Conservation (phyloP, 2,113 vertebrate species). For the Hirundichthys speculiger region DNA sequence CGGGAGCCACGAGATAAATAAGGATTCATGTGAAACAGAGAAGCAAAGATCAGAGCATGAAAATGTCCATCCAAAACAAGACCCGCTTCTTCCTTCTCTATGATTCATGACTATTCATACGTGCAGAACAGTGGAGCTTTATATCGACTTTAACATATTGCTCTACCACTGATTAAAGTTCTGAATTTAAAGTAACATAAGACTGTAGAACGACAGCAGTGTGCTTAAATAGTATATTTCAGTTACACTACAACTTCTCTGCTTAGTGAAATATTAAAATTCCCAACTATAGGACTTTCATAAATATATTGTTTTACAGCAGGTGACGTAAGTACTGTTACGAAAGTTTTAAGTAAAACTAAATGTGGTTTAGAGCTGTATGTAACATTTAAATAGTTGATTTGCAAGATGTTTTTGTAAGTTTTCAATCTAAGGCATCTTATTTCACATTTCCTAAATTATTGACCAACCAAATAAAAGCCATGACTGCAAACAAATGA, state of each 20-base stretch:
- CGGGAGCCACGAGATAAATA: not conserved
- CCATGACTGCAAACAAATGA: not conserved
- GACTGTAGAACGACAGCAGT: constrained; percentile 13
- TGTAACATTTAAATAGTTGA: not conserved
- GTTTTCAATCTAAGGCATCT: not conserved
- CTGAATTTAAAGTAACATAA: constrained; percentile 33
- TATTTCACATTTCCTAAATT: not conserved
- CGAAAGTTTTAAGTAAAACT: too few species aligned
- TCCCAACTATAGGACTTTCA: too few species aligned
- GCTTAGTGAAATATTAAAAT: too few species aligned
- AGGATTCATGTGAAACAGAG: constrained; percentile 7
- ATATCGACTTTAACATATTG: constrained; percentile 58
- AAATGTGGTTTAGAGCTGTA: too few species aligned
- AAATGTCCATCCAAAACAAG: constrained; percentile 32
- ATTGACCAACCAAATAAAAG: not conserved
- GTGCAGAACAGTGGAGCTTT: constrained; percentile 63
- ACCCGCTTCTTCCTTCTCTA: constrained; percentile 39
- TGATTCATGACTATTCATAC: constrained; percentile 70
- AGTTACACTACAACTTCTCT: not conserved
- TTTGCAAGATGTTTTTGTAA: not conserved
- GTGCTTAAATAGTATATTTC: not conserved
- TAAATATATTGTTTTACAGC: too few species aligned
- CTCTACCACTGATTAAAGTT: constrained; percentile 19
- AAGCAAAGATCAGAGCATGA: constrained; percentile 17
- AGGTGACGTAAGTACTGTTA: too few species aligned